Conservation (phyloP, 1,140 invertebrate species). For the Wiebesia pumilae region DNA sequence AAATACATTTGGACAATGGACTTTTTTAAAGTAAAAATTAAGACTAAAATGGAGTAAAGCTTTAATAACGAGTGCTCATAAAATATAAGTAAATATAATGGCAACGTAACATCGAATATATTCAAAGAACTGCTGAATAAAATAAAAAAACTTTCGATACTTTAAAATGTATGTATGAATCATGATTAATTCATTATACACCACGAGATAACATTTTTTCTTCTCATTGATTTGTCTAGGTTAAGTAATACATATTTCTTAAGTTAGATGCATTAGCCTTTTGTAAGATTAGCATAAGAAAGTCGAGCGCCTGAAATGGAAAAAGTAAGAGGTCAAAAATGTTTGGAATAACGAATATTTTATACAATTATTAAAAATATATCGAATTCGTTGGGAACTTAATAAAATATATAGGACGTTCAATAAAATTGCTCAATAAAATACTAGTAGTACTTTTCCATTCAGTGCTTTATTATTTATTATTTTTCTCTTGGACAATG, state of each 20-base stretch:
- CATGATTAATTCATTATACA: neutral
- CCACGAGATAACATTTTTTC: neutral
- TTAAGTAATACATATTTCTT: neutral
- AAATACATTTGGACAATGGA: neutral
- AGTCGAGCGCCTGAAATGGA: neutral
- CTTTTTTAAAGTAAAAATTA: neutral
- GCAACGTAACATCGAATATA: neutral
- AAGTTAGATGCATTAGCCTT: neutral
- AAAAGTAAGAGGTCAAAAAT: too few species aligned
- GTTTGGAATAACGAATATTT: neutral
- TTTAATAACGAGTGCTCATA: neutral
- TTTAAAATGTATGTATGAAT: neutral
- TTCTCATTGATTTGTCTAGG: neutral
- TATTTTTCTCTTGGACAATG: neutral
- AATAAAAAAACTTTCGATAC: neutral
- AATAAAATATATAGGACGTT: neutral
- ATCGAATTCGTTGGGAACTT: neutral
- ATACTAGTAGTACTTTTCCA: neutral
- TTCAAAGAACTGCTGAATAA: neutral
- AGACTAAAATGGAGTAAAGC: neutral
- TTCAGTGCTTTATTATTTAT: slow-evolving; percentile 9
- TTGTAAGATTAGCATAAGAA: neutral
- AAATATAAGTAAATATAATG: neutral
- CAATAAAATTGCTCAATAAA: neutral
- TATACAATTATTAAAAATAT: slow-evolving; percentile 1